Evolutionary conservation across 1,140 invertebrate species (phyloP).

Genomic region (Globodera ellingtonae): DNA sequence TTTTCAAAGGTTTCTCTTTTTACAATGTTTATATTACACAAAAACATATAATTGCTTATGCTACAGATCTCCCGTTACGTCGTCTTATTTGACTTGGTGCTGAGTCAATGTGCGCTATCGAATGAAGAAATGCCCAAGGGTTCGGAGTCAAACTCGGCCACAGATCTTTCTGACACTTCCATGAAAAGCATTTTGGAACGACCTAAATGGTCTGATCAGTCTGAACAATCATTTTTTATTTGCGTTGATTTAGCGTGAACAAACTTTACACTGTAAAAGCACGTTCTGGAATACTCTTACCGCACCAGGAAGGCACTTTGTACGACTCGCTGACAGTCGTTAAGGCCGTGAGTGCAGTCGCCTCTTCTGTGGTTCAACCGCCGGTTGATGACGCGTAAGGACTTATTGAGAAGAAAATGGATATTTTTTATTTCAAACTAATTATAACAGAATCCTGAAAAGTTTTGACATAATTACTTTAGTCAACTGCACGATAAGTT

Average conservation of each 20-base stretch:
- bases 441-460: neutral
- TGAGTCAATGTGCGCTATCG: conserved; percentile 3
- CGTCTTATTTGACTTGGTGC: conserved; percentile 9
- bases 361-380: conserved; percentile 34
- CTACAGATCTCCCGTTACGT: conserved; percentile 27
- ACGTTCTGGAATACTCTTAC: conserved; percentile 29
- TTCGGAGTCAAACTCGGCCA: neutral
- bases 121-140: conserved; percentile 1
- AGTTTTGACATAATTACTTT: neutral
- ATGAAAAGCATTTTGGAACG: neutral
- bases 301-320: conserved; percentile 29
- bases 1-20: conserved; percentile 30
- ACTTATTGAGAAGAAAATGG: neutral
- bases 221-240: neutral
- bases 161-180: neutral
- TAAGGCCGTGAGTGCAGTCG: conserved; percentile 16
- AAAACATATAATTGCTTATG: neutral
- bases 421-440: too few relatives aligned
- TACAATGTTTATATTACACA: too few relatives aligned
- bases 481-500: neutral
- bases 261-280: conserved; percentile 22
- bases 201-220: neutral
- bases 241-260: neutral
- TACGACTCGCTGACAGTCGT: conserved; percentile 24
- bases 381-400: conserved; percentile 14